Base-by-base conservation (phyloP, 2,888 invertebrate species). In the Thymelicus lineola region DNA sequence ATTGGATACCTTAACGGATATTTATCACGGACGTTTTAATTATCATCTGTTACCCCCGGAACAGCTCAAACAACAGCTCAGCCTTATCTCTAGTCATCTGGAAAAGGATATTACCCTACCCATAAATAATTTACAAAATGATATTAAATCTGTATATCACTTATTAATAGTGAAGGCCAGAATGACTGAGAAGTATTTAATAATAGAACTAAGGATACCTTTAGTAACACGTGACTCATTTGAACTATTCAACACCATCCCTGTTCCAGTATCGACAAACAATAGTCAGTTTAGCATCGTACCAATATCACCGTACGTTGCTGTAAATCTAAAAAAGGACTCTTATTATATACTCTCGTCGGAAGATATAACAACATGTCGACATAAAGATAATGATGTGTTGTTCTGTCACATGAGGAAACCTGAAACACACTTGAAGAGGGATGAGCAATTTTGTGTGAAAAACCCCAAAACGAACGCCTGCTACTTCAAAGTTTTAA, bases 191-290 rank as follows among this genome's bases (percentile, higher is more conserved):
- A 35, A 66, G 7, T 72, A 68, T 36, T 63, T 74, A 10, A 63
- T 74, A 15, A 71, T 74, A 50, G 73, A 74, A 69, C 48, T 70
- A 17, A 67, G 46, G n/a, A 60, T 71, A 59, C 71, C 72, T 65
- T 46, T 72, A 28, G 70, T 70, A 7, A 63, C 50, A 50, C 62
- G 50, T 15, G 62, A 62, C 48, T 62, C 62, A n/a, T 60, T 38
- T 38, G 60, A 60, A 20, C 42, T 60, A 60, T 60, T 45, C 42
- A 60, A 38, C 38, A 38, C 7, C 38, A 62, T 62, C 46, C 35
- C 61, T 28, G 35, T 62, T 35, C 61, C 61, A 35, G 17, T 48
- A 62, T 35, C 20, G 15, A 14, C 35, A 42, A 62, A 62, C 48
- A 20, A 46, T 42, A 48, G 35, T n/a, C 17, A 42, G 28, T 48